These are phyloP conservation scores for Prunella strophiata DNA, from an alignment of 2,797 vertebrate species.

Conservation along the genomic window DNA sequence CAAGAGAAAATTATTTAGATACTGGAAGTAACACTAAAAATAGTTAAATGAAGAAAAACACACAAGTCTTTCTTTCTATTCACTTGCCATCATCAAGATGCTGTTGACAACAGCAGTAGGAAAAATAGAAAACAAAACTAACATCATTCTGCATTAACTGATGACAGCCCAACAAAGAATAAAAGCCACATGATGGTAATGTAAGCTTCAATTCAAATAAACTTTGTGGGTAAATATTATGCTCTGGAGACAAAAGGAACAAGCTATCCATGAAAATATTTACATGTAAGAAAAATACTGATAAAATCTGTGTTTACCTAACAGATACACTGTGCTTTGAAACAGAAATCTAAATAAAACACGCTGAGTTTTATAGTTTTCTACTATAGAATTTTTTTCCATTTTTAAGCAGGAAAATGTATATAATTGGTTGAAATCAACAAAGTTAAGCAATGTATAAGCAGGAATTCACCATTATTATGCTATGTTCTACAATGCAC, in stretches of 20 bases:
- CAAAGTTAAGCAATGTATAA: not conserved
- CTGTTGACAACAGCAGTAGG: not conserved
- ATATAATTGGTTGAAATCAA: not conserved
- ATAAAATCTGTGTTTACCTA: not conserved
- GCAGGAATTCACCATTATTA: not conserved
- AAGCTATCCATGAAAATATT: not conserved
- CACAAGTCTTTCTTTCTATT: not conserved
- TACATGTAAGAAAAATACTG: not conserved
- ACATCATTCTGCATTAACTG: not conserved
- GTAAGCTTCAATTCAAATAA: not conserved
- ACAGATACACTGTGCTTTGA: not conserved
- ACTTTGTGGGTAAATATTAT: not conserved
- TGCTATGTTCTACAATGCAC: not conserved
- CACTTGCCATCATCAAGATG: not conserved
- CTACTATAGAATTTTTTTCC: not conserved
- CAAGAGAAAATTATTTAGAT: not conserved
- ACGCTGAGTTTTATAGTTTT: not conserved
- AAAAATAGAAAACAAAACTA: not conserved
- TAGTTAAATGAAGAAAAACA: not conserved
- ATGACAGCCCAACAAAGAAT: not conserved
- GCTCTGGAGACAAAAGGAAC: not conserved
- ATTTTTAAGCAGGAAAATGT: not conserved
- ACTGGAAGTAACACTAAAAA: not conserved
- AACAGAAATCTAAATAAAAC: not conserved
- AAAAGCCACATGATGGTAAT: not conserved